phyloP scores from a whole-genome alignment of 2,113 vertebrate species.

The Proterorhinus semilunaris region DNA sequence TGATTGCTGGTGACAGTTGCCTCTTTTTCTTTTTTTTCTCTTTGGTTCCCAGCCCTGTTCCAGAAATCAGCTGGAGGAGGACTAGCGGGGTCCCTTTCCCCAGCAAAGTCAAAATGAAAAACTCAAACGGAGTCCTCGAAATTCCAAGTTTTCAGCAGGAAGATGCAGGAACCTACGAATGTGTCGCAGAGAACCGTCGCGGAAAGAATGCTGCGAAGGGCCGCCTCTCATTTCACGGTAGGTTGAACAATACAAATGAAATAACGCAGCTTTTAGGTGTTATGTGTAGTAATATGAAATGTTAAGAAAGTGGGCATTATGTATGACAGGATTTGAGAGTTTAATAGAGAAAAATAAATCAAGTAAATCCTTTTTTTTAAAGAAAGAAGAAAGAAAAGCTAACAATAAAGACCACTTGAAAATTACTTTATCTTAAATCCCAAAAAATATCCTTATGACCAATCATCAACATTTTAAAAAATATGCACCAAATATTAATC shows the following conservation, averaged over 20 bases:
- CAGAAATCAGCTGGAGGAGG: slow-evolving; percentile 93
- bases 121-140: slow-evolving; percentile 88
- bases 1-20: slow-evolving; percentile 42
- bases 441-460: too few relatives aligned
- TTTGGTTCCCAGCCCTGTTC: slow-evolving; percentile 82
- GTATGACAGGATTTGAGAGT: neutral
- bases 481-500: slow-evolving; percentile 5
- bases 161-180: slow-evolving; percentile 90
- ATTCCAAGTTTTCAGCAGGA: slow-evolving; percentile 92
- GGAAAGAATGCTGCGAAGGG: slow-evolving; percentile 89
- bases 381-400: neutral
- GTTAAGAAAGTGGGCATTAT: neutral
- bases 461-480: neutral
- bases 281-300: neutral
- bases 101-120: slow-evolving; percentile 86
- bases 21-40: slow-evolving; percentile 35
- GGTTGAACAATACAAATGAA: slow-evolving; percentile 46
- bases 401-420: neutral
- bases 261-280: slow-evolving; percentile 5
- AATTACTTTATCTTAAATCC: neutral
- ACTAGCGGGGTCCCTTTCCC: slow-evolving; percentile 87
- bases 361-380: neutral
- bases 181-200: slow-evolving; percentile 88
- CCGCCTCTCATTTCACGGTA: slow-evolving; percentile 92
- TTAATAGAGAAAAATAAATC: neutral